A percentile compares a stretch with the other conserved stretches of the same genome.
These are phyloP conservation scores for Ylistrum balloti DNA, from an alignment of 1,140 invertebrate species.

Conservation along the genomic window DNA sequence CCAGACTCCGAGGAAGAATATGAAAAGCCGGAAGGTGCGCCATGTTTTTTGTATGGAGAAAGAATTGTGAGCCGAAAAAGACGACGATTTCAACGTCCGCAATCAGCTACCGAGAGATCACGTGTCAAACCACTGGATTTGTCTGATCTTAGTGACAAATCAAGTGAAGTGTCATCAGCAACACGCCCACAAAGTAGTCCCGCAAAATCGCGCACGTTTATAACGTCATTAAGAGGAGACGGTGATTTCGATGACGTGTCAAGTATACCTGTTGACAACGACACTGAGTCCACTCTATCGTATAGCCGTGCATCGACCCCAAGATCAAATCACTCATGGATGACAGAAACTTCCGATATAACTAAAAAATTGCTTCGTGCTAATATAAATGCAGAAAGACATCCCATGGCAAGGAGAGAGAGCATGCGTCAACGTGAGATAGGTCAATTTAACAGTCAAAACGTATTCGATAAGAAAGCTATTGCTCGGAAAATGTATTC, in stretches of 20 bases:
- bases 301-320: conserved; percentile 50
- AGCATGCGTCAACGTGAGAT: not conserved
- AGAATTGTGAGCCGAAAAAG: conserved; percentile 73
- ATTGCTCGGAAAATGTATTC: conserved; percentile 24
- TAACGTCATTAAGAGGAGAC: conserved; percentile 55
- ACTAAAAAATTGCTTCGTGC: conserved; percentile 70
- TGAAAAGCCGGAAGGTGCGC: conserved; percentile 59
- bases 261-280: conserved; percentile 45
- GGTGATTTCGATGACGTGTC: not conserved
- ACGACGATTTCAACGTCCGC: conserved; percentile 66
- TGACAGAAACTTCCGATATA: conserved; percentile 67
- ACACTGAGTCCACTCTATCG: conserved; percentile 53
- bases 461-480: conserved; percentile 46
- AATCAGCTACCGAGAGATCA: conserved; percentile 65
- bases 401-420: not conserved
- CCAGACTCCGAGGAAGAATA: conserved; percentile 60
- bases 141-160: conserved; percentile 56
- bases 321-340: conserved; percentile 66
- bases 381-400: conserved; percentile 44
- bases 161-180: conserved; percentile 54
- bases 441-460: not conserved
- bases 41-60: conserved; percentile 76
- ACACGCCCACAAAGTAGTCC: conserved; percentile 75
- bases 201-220: conserved; percentile 55
- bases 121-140: conserved; percentile 56